phyloP scores from a whole-genome alignment of 2,113 vertebrate species.

The Sylvia atricapilla region DNA sequence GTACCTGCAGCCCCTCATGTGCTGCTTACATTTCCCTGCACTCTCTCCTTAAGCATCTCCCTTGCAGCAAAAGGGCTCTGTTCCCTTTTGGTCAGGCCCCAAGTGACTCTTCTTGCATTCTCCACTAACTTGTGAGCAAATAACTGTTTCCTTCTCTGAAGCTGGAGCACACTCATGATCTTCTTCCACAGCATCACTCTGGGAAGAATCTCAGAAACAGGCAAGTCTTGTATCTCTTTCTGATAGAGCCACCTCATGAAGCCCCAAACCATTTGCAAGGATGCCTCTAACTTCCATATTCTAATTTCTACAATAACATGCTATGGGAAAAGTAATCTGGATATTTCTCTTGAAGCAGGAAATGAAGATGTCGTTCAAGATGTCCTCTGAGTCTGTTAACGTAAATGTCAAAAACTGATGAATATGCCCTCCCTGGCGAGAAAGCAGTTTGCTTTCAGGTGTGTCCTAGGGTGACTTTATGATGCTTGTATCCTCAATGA shows the following conservation, averaged over 20 bases:
- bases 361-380: not conserved
- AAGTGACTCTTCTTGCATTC: not conserved
- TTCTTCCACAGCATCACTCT: not conserved
- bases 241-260: not conserved
- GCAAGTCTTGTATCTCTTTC: not conserved
- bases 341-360: not conserved
- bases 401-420: not conserved
- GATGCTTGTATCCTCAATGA: too few species aligned
- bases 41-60: not conserved
- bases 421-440: not conserved
- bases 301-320: not conserved
- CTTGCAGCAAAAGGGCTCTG: not conserved
- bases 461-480: too few species aligned
- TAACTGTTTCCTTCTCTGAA: not conserved
- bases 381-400: fast-evolving
- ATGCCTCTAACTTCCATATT: not conserved
- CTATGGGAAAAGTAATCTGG: not conserved
- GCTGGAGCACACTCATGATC: not conserved
- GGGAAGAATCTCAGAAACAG: not conserved
- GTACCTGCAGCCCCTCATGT: not conserved
- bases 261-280: not conserved
- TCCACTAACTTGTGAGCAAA: not conserved
- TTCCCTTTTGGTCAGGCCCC: not conserved
- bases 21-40: not conserved
- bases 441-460: not conserved